Conservation (phyloP, 2,888 invertebrate genomes). For the Drosophila paracracens region DNA sequence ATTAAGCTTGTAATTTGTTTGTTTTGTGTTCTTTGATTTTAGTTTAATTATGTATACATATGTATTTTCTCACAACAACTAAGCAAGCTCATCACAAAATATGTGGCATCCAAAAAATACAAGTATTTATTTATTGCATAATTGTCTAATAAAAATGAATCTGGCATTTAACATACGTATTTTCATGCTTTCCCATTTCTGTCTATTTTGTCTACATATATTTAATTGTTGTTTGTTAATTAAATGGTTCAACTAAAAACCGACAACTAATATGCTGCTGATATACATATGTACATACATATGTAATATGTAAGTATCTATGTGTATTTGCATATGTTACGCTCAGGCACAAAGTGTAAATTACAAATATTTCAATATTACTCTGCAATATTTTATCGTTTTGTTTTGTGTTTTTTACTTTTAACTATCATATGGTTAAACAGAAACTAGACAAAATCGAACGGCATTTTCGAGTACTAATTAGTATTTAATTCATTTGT, state of each 20-base stretch:
- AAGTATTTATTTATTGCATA: slow-evolving; percentile 45
- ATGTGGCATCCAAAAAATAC: slow-evolving; percentile 67
- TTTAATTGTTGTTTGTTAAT: slow-evolving; percentile 29
- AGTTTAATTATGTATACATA: slow-evolving; percentile 27
- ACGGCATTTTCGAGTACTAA: slow-evolving; percentile 49
- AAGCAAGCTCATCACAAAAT: slow-evolving; percentile 79
- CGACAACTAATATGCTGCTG: slow-evolving; percentile 35
- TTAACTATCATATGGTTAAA: slow-evolving; percentile 16
- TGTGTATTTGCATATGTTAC: slow-evolving; percentile 73
- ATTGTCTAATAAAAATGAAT: slow-evolving; percentile 49
- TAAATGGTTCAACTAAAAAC: slow-evolving; percentile 45
- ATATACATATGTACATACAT: slow-evolving; percentile 24
- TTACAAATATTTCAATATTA: slow-evolving; percentile 73
- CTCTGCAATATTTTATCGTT: slow-evolving; percentile 41
- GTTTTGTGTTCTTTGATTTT: slow-evolving; percentile 22
- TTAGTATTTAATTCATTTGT: slow-evolving; percentile 44
- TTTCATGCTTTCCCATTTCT: not conserved
- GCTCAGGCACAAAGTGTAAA: slow-evolving; percentile 84
- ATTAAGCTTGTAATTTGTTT: slow-evolving; percentile 70
- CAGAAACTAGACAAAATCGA: slow-evolving; percentile 49
- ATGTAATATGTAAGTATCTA: slow-evolving; percentile 38
- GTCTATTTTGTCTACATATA: not conserved
- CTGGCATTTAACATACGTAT: slow-evolving; percentile 22
- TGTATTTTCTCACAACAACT: slow-evolving; percentile 67
- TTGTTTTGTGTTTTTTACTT: not conserved